Evolutionary conservation across 2,113 vertebrate genomes (phyloP).

Genomic region (Pseudonaja textilis): DNA sequence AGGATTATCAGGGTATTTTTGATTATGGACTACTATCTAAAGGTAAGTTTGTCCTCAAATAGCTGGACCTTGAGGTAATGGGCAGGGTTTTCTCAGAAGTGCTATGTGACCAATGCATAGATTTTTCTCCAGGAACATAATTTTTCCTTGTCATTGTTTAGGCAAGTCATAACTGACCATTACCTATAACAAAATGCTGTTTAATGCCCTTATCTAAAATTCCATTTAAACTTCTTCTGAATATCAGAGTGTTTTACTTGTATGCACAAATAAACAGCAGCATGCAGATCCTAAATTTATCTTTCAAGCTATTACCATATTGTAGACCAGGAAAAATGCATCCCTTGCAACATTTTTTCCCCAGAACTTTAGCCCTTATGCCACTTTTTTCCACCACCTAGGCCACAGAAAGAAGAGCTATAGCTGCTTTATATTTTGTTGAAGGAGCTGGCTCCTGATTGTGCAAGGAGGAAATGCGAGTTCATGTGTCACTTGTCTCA

Average conservation of each 20-base stretch:
- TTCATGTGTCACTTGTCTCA: constrained; percentile 52
- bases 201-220: not conserved
- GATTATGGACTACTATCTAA: not conserved
- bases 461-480: constrained; percentile 21
- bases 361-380: not conserved
- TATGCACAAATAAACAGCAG: not conserved
- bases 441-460: not conserved
- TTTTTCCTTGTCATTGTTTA: not conserved
- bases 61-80: not conserved
- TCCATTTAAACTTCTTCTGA: not conserved
- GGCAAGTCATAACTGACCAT: not conserved
- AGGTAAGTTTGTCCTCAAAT: not conserved
- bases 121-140: too few species aligned
- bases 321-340: not conserved
- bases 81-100: too few species aligned
- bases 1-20: not conserved
- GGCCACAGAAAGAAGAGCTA: not conserved
- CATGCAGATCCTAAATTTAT: not conserved
- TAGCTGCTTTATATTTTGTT: not conserved
- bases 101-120: not conserved
- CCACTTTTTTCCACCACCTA: constrained; percentile 3
- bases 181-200: not conserved
- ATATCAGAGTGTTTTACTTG: not conserved
- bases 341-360: constrained; percentile 10
- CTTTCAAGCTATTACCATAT: not conserved